phyloP scores from a whole-genome alignment of 2,888 invertebrate genomes.

The Rhamphomyia laevipes region DNA sequence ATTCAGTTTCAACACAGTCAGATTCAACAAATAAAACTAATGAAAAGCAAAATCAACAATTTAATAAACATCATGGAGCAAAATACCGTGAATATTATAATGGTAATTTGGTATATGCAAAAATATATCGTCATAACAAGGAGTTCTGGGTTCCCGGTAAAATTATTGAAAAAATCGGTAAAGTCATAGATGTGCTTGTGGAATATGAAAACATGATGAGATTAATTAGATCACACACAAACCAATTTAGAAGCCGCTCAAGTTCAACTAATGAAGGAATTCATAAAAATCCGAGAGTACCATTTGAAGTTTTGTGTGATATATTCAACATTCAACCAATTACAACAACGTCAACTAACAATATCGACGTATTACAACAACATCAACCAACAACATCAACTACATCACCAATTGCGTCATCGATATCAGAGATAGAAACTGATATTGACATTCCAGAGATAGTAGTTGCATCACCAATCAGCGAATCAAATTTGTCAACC shows the following conservation, averaged over 20 bases:
- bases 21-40: not conserved
- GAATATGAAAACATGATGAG: constrained; percentile 1
- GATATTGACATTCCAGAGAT: no score
- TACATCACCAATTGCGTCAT: no score
- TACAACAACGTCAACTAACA: no score
- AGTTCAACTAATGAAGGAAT: no score
- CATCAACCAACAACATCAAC: no score
- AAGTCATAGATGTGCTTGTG: constrained; percentile 12
- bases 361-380: no score
- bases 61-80: constrained; percentile 1
- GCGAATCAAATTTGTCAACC: no score
- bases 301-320: no score
- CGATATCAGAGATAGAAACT: no score
- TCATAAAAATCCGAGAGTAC: no score
- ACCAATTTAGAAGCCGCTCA: constrained; percentile 9
- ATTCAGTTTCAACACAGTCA: not conserved
- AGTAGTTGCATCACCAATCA: no score
- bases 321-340: no score
- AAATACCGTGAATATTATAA: constrained; percentile 3
- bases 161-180: constrained; percentile 11
- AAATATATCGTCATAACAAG: constrained; percentile 7
- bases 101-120: constrained; percentile 9
- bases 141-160: constrained; percentile 8
- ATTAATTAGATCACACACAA: constrained; percentile 9
- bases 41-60: constrained; percentile 1